Evolutionary conservation across 2,797 vertebrate species (phyloP), one percentile per base, ranked within the genome.

Genomic region (Typhlichthys subterraneus): DNA sequence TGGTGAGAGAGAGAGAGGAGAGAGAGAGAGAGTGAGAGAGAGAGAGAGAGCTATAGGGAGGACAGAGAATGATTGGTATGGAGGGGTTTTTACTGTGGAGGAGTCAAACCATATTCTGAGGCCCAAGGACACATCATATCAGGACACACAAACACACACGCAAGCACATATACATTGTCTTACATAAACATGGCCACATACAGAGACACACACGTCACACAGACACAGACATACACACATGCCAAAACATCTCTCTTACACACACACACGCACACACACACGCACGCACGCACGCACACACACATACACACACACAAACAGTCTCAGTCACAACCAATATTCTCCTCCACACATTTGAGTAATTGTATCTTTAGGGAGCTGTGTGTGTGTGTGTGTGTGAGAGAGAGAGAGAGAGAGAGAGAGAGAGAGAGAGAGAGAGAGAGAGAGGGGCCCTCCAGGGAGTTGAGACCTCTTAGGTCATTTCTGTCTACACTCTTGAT

Each of bases 1-100:
- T 91, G 88, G 53, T 13, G 19, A 89, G 75, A 73, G 70, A 57
- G 50, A 14, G 66, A 29, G 59, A 61, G 58, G 31, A 61, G 13
- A 23, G 19, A 19, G 19, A 19, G 19, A 19, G 19, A 73, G 70
- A 57, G 50, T 12, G 68, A 31, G 55, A 6, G 14, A 29, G 31
- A 13, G 51, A 46, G 59, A 69, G 12, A 0, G 9, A 49, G 63
- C 17, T 19, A 5, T 38, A 61, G 74, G 79, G 81, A 66, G 67
- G 84, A 83, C 77, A 81, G 81, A 81, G 76, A 82, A 61, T 59
- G 70, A 82, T 76, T 74, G 73, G 72, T 46, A 58, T 55, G 80
- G 78, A 69, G 53, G 23, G 17, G 23, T 54, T 54, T 54, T 12
- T 19, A 54, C 29, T 56, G 54, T 11, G 84, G 57, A 63, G 66